phyloP scores from a whole-genome alignment of 2,888 invertebrate species.

The Lochmaea capreae region DNA sequence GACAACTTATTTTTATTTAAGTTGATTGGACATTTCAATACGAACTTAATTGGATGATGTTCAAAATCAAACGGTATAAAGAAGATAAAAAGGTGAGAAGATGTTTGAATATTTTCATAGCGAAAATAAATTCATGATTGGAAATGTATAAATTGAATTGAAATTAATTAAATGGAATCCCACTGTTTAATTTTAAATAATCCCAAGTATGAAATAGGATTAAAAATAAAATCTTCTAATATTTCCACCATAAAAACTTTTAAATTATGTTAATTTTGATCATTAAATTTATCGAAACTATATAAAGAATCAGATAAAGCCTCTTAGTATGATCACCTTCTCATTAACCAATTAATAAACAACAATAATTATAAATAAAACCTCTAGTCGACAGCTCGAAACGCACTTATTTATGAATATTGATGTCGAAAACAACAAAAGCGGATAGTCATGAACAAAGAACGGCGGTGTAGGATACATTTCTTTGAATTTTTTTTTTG shows the following conservation, averaged over 20 bases:
- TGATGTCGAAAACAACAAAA: conserved; percentile 44
- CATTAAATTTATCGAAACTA: conserved; percentile 16
- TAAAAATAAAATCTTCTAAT: not conserved
- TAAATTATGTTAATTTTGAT: conserved; percentile 25
- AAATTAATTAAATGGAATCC: too few relatives aligned
- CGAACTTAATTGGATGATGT: conserved; percentile 20
- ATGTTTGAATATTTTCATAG: too few relatives aligned
- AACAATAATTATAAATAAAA: conserved; percentile 44
- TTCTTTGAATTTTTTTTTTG: conserved; percentile 29
- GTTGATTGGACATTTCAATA: conserved; percentile 18
- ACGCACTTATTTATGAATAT: conserved; percentile 51
- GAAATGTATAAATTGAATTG: too few relatives aligned
- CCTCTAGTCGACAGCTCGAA: conserved; percentile 34
- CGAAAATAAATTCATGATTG: too few relatives aligned
- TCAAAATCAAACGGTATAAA: not conserved
- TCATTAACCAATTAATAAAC: conserved; percentile 39
- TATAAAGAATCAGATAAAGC: conserved; percentile 21
- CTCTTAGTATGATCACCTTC: conserved; percentile 16
- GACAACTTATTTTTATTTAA: conserved; percentile 17
- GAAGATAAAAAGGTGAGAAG: not conserved
- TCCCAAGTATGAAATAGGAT: not conserved
- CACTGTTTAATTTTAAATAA: not conserved
- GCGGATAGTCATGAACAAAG: conserved; percentile 33
- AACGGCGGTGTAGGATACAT: conserved; percentile 19
- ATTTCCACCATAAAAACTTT: not conserved